These are phyloP conservation scores for Petrocephalus schoutedeni DNA, from an alignment of 2,797 vertebrate species.

Conservation along the genomic window DNA sequence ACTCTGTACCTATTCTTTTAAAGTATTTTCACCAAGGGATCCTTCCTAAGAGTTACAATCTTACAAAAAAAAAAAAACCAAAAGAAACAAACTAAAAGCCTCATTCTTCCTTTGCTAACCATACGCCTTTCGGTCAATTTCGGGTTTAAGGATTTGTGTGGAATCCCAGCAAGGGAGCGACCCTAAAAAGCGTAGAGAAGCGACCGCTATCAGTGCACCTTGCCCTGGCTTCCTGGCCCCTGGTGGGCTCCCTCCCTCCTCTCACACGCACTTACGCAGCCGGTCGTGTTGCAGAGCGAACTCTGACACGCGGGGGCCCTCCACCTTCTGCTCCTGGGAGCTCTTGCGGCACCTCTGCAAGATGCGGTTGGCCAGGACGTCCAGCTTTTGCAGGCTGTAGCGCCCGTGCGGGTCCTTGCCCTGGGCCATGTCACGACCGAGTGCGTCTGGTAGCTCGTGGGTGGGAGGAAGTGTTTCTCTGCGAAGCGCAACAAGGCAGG, in stretches of 20 bases:
- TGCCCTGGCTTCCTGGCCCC: not conserved
- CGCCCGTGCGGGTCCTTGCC: conserved; percentile 7
- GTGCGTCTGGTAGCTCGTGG: not conserved
- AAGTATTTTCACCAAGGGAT: not conserved
- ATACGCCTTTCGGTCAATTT: not conserved
- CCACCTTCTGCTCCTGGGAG: conserved; percentile 70
- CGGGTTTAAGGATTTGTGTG: not conserved
- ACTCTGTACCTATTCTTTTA: not conserved
- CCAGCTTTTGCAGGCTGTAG: conserved; percentile 46
- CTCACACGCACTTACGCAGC: conserved; percentile 75
- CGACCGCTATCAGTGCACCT: not conserved
- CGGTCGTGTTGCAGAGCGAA: conserved; percentile 77
- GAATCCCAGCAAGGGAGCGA: not conserved
- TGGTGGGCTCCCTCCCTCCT: not conserved
- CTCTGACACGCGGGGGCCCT: conserved; percentile 71
- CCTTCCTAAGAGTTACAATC: not conserved
- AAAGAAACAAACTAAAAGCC: not conserved
- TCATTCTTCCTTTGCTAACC: not conserved
- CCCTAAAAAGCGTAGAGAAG: not conserved
- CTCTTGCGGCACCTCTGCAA: conserved; percentile 78
- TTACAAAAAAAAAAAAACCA: not conserved
- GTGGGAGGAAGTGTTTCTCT: not conserved
- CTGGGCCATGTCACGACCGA: conserved; percentile 16
- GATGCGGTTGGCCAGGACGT: conserved; percentile 77
- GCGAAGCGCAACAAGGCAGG: not conserved